Evolutionary conservation across 2,797 vertebrate species (phyloP), one percentile per base, ranked within the genome.

Genomic region (Emydoidea blandingii): DNA sequence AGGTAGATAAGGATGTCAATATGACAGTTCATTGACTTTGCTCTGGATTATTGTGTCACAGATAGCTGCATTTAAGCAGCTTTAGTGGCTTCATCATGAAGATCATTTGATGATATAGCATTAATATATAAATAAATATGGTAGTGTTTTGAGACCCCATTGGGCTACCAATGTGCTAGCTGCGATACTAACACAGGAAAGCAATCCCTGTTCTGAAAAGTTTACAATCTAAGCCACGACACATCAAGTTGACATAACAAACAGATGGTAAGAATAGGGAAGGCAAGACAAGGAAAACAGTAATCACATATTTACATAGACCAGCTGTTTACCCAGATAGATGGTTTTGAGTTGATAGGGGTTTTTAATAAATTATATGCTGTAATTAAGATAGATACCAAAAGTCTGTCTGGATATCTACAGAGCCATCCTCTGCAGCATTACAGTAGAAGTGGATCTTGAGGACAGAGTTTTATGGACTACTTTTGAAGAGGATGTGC

Each of bases 321-420:
- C 47, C 34, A 86, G 3, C 4, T 44, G 12, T 12, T 5, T 76
- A 76, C 74, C 41, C 74, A 76, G 74, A 27, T 84, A 15, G 18
- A 15, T 37, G 23, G 34, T 83, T 74, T 49, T 19, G 25, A 88
- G 7, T 50, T 3, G 19, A 1, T 47, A 3, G 0, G 0, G 15
- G 8, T 19, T 68, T 65, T 68, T 68, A 68, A 68, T 68, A 68
- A 37, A 68, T 68, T 18, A 68, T 19, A 21, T 21, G 9, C 41
- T 29, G 6, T 47, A 27, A 76, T 44, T 15, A 44, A 47, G 41
- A 29, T 44, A 76, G 25, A 14, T 27, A 76, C 12, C 25, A 76
- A 9, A 76, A 47, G 41, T 14, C 27, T 47, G 23, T 76, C 41
- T 29, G 72, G 25, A 76, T 47, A 76, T 47, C 14, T 15, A 47